These are phyloP conservation scores for Sceliomorpha sp. DNA, from an alignment of 2,888 invertebrate species.

Conservation along the genomic window DNA sequence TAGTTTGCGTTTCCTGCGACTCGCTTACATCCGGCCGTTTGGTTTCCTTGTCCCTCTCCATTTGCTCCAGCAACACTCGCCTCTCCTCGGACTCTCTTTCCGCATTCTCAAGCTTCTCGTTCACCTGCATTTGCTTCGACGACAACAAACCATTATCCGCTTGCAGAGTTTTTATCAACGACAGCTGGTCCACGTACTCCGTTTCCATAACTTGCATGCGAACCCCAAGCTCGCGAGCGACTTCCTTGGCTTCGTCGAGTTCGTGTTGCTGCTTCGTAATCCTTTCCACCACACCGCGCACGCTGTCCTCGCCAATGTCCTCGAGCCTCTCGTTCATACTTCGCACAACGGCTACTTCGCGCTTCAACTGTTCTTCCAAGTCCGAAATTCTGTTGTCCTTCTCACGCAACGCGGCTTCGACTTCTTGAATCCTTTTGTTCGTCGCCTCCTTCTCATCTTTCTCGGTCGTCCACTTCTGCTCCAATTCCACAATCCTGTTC, in stretches of 20 bases:
- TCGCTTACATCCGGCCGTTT: constrained; percentile 6
- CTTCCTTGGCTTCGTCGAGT: constrained; percentile 73
- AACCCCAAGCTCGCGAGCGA: constrained; percentile 74
- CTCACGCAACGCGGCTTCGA: constrained; percentile 55
- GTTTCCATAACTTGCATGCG: constrained; percentile 76
- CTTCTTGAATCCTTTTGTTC: constrained; percentile 66
- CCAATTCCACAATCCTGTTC: constrained; percentile 66
- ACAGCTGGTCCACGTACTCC: constrained; percentile 72
- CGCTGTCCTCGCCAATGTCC: too few relatives aligned
- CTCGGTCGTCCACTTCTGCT: constrained; percentile 66
- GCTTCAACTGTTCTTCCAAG: constrained; percentile 62
- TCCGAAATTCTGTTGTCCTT: constrained; percentile 68
- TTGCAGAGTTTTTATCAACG: constrained; percentile 68
- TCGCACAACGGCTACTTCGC: constrained; percentile 30
- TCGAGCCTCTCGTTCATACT: too few relatives aligned
- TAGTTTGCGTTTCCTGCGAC: constrained; percentile 41
- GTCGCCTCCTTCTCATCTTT: constrained; percentile 70
- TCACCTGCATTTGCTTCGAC: constrained; percentile 78
- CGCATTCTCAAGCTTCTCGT: constrained; percentile 72
- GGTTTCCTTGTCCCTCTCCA: constrained; percentile 40
- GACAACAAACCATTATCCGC: constrained; percentile 71
- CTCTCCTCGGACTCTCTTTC: constrained; percentile 72
- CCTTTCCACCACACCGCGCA: constrained; percentile 37
- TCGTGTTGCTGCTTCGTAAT: constrained; percentile 63
- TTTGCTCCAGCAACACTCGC: constrained; percentile 64